These are phyloP conservation scores for Macrotrachela quadricornifera DNA, from an alignment of 1,140 invertebrate genomes.

Conservation along the genomic window DNA sequence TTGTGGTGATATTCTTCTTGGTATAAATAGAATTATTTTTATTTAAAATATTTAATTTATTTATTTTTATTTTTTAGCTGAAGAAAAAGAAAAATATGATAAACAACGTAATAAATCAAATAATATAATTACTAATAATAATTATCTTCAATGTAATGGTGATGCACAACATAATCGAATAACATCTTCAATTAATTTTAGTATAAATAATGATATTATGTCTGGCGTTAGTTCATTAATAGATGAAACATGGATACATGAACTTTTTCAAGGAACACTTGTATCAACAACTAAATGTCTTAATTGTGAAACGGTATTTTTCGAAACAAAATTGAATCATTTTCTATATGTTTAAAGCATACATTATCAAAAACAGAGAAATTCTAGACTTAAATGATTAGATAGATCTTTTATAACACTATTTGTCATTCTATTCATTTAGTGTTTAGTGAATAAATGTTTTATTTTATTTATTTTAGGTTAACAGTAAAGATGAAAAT, in stretches of 20 bases:
- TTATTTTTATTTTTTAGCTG: conserved; percentile 37
- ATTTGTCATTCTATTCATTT: too few relatives aligned
- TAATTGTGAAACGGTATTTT: conserved; percentile 84
- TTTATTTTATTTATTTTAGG: too few relatives aligned
- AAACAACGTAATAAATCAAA: conserved; percentile 20
- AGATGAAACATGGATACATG: conserved; percentile 94
- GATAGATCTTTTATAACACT: too few relatives aligned
- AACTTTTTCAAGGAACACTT: conserved; percentile 96
- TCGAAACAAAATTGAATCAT: conserved; percentile 11
- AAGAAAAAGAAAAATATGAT: conserved; percentile 22
- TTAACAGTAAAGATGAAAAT: conserved; percentile 94
- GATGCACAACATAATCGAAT: too few relatives aligned
- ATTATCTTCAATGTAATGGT: background rate
- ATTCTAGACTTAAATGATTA: too few relatives aligned
- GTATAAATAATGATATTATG: too few relatives aligned
- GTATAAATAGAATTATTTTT: conserved; percentile 11
- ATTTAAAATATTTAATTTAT: background rate
- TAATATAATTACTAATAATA: background rate
- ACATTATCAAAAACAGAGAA: background rate
- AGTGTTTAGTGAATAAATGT: too few relatives aligned
- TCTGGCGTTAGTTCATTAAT: conserved; percentile 29
- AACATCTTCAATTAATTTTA: too few relatives aligned
- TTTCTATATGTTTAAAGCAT: background rate
- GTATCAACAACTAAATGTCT: conserved; percentile 96
- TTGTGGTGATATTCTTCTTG: conserved; percentile 42